Evolutionary conservation across 2,113 vertebrate genomes (phyloP).

Genomic region (Columbina picui): DNA sequence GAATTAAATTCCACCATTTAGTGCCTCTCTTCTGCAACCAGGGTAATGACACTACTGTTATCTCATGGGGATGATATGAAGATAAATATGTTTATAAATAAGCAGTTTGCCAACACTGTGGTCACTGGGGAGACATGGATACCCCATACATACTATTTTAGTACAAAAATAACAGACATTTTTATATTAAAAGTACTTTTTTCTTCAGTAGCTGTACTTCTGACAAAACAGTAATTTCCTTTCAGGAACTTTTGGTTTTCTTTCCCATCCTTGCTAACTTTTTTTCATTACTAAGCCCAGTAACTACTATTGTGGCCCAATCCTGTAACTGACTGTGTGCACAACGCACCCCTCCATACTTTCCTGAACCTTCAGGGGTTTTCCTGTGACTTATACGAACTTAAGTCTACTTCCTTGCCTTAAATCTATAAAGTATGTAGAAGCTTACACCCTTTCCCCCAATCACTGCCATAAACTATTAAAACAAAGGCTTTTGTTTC

Average conservation of each 20-base stretch:
- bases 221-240: background rate
- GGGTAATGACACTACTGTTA: background rate
- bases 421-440: background rate
- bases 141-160: background rate
- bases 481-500: background rate
- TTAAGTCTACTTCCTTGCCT: background rate
- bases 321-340: fast-evolving
- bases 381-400: fast-evolving
- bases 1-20: background rate
- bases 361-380: background rate
- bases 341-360: fast-evolving
- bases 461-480: background rate
- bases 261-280: background rate
- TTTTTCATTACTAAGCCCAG: background rate
- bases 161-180: background rate
- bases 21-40: background rate
- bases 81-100: background rate
- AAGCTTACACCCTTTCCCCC: background rate
- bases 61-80: background rate
- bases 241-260: background rate
- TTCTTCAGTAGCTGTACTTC: background rate
- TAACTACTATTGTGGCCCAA: background rate
- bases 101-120: background rate
- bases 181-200: background rate
- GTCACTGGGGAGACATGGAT: fast-evolving